Percentiles rank a stretch among this genome's conserved stretches.
Evolutionary conservation across 2,888 invertebrate genomes (phyloP).

Genomic region (Cerastis rubricosa): DNA sequence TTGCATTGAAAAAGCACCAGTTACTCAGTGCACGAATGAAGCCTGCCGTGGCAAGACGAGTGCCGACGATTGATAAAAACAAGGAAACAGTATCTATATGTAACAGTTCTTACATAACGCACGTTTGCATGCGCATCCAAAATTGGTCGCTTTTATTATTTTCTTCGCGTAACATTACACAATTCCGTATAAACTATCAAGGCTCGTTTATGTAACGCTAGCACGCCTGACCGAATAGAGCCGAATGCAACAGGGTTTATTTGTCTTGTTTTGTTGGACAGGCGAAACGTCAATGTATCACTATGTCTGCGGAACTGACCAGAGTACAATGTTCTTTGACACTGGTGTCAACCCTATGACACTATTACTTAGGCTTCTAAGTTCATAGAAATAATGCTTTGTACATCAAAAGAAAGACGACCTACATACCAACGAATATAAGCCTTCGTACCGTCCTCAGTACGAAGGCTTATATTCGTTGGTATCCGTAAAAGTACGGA

Average conservation of each 20-base stretch:
- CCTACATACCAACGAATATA: constrained; percentile 32
- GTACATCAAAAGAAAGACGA: constrained; percentile 47
- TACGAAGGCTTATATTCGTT: too few relatives aligned
- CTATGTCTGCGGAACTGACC: background rate
- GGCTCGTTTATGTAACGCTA: constrained; percentile 52
- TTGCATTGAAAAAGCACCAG: background rate
- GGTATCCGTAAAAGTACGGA: constrained; percentile 16
- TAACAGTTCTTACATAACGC: constrained; percentile 51
- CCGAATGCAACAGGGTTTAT: background rate
- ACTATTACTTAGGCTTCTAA: background rate
- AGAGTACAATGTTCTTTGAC: background rate
- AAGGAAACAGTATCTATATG: constrained; percentile 52
- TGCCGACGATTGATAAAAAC: constrained; percentile 39
- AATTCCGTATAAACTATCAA: constrained; percentile 40
- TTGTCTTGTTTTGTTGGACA: background rate
- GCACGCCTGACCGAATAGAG: background rate
- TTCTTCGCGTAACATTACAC: constrained; percentile 57
- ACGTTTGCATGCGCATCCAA: constrained; percentile 63
- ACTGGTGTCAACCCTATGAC: background rate
- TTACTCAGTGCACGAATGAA: background rate
- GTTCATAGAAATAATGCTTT: background rate
- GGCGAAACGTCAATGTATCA: too few relatives aligned
- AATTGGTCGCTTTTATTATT: constrained; percentile 61
- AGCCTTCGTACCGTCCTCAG: constrained; percentile 57
- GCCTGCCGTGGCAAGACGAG: background rate